Conservation (phyloP, 2,888 invertebrate species). For the Tupiocoris notatus region DNA sequence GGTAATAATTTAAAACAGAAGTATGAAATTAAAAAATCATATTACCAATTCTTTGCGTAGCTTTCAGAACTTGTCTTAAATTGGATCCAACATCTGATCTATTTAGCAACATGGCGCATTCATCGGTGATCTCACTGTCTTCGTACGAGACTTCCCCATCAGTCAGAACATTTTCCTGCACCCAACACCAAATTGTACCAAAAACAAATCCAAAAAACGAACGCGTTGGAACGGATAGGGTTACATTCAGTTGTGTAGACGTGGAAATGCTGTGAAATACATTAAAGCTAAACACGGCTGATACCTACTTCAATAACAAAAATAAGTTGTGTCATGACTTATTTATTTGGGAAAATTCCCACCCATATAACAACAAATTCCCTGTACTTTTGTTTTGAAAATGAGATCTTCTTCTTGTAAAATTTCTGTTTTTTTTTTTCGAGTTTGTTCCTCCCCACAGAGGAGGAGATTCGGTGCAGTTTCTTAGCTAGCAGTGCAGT, state of each 20-base stretch:
- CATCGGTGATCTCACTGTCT: conserved; percentile 69
- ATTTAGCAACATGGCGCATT: conserved; percentile 68
- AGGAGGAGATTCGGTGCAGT: no score
- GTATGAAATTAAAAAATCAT: not conserved
- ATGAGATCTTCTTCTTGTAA: no score
- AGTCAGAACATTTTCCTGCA: conserved; percentile 60
- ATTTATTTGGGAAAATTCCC: no score
- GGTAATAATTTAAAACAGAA: not conserved
- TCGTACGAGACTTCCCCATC: conserved; percentile 61
- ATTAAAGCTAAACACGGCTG: no score
- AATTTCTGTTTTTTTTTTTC: no score
- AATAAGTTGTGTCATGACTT: no score
- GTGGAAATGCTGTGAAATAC: no score
- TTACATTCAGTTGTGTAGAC: not conserved
- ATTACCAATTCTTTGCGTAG: conserved; percentile 46
- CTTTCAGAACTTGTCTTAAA: conserved; percentile 51
- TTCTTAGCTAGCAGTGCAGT: conserved; percentile 7
- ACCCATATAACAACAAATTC: no score
- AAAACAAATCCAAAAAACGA: conserved; percentile 6
- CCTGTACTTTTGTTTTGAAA: no score
- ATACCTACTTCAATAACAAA: no score
- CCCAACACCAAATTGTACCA: conserved; percentile 46
- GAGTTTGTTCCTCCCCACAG: no score
- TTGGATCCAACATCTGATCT: conserved; percentile 52
- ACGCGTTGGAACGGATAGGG: not conserved